Evolutionary conservation across 2,888 invertebrate species (phyloP).

Genomic region (Creontiades dilutus): DNA sequence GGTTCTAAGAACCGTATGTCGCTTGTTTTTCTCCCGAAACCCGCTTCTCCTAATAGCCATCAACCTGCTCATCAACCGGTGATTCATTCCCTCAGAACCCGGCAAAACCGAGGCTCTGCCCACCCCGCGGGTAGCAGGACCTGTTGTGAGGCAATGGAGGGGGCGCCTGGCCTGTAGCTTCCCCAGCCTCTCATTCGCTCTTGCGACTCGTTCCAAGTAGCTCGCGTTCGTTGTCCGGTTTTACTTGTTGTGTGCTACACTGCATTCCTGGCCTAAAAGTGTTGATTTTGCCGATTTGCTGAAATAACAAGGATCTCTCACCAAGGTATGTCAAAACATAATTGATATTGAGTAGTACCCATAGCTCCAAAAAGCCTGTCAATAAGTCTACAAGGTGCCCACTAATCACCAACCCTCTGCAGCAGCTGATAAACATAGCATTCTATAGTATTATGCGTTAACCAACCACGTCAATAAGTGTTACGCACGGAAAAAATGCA

Average conservation of each 20-base stretch:
- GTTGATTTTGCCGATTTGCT: not conserved
- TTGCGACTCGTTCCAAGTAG: slow-evolving; percentile 51
- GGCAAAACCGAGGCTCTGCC: not conserved
- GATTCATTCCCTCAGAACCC: not conserved
- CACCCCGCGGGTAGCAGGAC: slow-evolving; percentile 51
- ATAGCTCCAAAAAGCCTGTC: no score
- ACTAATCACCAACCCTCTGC: no score
- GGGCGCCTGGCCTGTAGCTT: slow-evolving; percentile 8
- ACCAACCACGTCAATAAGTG: no score
- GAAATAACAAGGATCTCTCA: slow-evolving; percentile 33
- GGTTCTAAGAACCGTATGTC: no score
- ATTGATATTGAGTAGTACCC: no score
- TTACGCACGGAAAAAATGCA: no score
- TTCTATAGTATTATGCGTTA: no score
- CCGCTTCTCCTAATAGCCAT: not conserved
- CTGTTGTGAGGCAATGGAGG: slow-evolving; percentile 23
- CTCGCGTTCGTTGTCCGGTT: slow-evolving; percentile 42
- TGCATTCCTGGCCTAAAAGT: slow-evolving; percentile 5
- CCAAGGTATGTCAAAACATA: slow-evolving; percentile 9
- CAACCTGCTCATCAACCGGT: slow-evolving; percentile 16
- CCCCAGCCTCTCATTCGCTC: slow-evolving; percentile 62
- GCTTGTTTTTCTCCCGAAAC: no score
- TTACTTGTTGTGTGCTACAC: slow-evolving; percentile 35
- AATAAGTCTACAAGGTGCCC: no score
- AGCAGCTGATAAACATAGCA: no score